phyloP scores from a whole-genome alignment of 2,113 vertebrate genomes.

The Bubo scandiacus region DNA sequence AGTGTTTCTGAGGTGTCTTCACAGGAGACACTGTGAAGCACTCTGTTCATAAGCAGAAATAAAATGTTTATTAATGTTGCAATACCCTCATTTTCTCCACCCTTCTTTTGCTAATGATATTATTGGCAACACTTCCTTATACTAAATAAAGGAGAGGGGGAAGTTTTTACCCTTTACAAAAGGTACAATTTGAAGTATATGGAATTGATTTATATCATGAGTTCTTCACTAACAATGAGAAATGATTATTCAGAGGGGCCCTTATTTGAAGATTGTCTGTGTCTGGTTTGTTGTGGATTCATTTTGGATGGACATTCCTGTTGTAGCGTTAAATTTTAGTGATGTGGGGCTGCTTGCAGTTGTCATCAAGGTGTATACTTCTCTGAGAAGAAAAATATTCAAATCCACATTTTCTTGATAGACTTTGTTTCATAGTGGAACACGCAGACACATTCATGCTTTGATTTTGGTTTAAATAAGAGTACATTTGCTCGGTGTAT shows the following conservation, averaged over 20 bases:
- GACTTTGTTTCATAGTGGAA: background rate
- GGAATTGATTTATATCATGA: background rate
- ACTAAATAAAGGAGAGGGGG: background rate
- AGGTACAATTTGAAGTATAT: background rate
- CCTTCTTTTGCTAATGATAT: slow-evolving; percentile 13
- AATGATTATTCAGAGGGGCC: background rate
- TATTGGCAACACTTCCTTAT: background rate
- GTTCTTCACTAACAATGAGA: background rate
- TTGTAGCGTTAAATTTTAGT: background rate
- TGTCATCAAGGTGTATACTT: background rate
- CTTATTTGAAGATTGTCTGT: background rate
- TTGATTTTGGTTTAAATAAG: background rate
- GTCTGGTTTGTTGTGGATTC: background rate
- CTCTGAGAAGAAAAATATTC: background rate
- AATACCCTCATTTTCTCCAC: slow-evolving; percentile 50
- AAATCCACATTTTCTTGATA: background rate
- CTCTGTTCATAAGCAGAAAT: background rate
- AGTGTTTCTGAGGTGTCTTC: background rate
- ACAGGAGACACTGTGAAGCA: background rate
- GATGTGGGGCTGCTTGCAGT: background rate
- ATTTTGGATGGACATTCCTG: background rate
- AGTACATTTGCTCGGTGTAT: background rate
- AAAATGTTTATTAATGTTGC: slow-evolving; percentile 45
- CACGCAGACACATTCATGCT: background rate
- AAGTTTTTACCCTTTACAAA: background rate